Evolutionary conservation across 2,888 invertebrate genomes (phyloP).

Genomic region (Polydesmus complanatus): DNA sequence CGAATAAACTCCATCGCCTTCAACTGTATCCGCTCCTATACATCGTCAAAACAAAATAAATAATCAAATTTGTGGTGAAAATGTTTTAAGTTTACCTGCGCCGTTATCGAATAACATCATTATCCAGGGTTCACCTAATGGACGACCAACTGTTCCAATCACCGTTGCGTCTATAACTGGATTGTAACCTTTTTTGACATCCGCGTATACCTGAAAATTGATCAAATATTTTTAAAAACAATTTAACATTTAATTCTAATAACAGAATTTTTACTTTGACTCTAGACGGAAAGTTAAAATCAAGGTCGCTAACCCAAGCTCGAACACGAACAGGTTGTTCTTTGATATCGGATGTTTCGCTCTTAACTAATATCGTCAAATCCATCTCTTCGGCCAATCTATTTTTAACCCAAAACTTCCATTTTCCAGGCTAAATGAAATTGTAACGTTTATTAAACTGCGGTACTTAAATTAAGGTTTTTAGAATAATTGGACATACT

Average conservation of each 20-base stretch:
- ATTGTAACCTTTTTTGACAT: conserved; percentile 23
- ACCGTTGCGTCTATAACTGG: conserved; percentile 23
- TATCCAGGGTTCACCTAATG: conserved; percentile 20
- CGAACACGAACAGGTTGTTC: conserved; percentile 23
- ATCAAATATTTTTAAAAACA: background rate
- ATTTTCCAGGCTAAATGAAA: conserved; percentile 19
- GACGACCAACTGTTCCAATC: conserved; percentile 22
- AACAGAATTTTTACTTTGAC: conserved; percentile 17
- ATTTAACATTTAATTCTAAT: background rate
- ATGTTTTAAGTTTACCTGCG: conserved; percentile 22
- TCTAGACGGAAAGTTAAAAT: conserved; percentile 22
- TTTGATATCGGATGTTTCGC: conserved; percentile 20
- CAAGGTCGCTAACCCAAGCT: conserved; percentile 22
- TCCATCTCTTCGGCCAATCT: conserved; percentile 10
- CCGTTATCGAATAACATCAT: conserved; percentile 23
- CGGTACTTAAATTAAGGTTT: background rate
- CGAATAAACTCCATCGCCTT: conserved; percentile 31
- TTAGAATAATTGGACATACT: conserved; percentile 16
- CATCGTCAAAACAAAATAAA: too few relatives aligned
- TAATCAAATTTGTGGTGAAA: too few relatives aligned
- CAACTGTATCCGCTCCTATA: conserved; percentile 29
- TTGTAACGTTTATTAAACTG: background rate
- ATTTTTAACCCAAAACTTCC: conserved; percentile 20
- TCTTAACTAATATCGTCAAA: conserved; percentile 20
- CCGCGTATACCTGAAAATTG: conserved; percentile 20